These are phyloP conservation scores for Drosophila albomicans DNA, from an alignment of 1,140 invertebrate genomes.

Conservation along the genomic window DNA sequence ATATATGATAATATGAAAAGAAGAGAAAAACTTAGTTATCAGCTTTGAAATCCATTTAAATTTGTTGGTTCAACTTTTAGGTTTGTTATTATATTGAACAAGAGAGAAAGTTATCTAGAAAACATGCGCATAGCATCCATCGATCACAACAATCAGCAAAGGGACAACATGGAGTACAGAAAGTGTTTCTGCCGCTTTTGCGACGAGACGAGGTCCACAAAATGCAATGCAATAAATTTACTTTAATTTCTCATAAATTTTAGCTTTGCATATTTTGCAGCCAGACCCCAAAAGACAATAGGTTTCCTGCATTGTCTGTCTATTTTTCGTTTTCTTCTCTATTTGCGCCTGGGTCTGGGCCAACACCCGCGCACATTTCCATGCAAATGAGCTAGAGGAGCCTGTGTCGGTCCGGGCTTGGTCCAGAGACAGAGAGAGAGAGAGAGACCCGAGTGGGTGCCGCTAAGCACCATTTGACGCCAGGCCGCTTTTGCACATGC, in stretches of 20 bases:
- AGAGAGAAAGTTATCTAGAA: slow-evolving; percentile 72
- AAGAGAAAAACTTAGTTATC: no score
- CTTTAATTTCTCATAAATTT: slow-evolving; percentile 84
- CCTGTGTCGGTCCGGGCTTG: slow-evolving; percentile 23
- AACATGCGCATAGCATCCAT: slow-evolving; percentile 61
- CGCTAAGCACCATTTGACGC: slow-evolving; percentile 79
- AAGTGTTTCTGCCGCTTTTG: slow-evolving; percentile 55
- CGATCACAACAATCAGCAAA: slow-evolving; percentile 73
- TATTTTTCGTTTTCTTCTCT: not conserved
- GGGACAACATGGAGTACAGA: slow-evolving; percentile 57
- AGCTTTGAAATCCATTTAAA: not conserved
- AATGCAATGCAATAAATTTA: slow-evolving; percentile 80
- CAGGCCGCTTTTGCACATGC: slow-evolving; percentile 51
- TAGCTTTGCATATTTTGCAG: slow-evolving; percentile 77
- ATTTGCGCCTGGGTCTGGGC: slow-evolving; percentile 48
- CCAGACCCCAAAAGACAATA: slow-evolving; percentile 72
- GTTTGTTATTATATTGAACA: slow-evolving; percentile 25
- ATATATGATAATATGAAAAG: no score
- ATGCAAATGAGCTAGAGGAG: slow-evolving; percentile 72
- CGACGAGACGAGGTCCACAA: slow-evolving; percentile 42
- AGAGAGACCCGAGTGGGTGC: slow-evolving; percentile 64
- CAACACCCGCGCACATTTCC: slow-evolving; percentile 82
- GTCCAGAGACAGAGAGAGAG: slow-evolving; percentile 7
- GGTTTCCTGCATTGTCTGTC: slow-evolving; percentile 49
- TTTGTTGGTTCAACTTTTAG: not conserved